Conservation (phyloP, 2,113 vertebrate species). For the Platysteira castanea region DNA sequence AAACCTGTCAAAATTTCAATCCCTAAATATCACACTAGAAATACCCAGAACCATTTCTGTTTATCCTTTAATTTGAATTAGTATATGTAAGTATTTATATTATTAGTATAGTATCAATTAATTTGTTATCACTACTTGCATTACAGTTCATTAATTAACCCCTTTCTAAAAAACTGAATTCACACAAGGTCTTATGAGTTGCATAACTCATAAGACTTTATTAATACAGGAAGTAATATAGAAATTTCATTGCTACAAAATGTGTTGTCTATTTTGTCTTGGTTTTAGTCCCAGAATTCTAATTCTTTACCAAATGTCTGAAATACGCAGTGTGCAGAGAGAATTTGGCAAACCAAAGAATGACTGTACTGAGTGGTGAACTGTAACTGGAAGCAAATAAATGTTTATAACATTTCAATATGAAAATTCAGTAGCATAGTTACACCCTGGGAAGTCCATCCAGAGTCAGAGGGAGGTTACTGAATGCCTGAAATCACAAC, state of each 20-base stretch:
- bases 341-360: neutral
- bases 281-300: neutral
- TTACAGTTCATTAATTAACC: neutral
- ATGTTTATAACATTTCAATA: neutral
- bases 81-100: neutral
- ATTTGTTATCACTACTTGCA: neutral
- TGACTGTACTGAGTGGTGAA: neutral
- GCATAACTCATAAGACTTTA: too few relatives aligned
- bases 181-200: neutral
- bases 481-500: neutral
- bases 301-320: neutral
- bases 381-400: neutral
- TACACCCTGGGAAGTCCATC: neutral
- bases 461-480: neutral
- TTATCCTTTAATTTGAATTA: neutral
- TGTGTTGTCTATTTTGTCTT: neutral
- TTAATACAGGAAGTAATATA: neutral
- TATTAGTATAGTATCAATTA: too few relatives aligned
- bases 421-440: neutral
- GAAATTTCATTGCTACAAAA: neutral
- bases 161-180: neutral
- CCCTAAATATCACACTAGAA: neutral
- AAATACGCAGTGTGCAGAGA: neutral
- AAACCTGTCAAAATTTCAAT: neutral
- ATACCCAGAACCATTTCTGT: neutral